Evolutionary conservation across 2,113 vertebrate genomes (phyloP).

Genomic region (Lipophrys pholis): DNA sequence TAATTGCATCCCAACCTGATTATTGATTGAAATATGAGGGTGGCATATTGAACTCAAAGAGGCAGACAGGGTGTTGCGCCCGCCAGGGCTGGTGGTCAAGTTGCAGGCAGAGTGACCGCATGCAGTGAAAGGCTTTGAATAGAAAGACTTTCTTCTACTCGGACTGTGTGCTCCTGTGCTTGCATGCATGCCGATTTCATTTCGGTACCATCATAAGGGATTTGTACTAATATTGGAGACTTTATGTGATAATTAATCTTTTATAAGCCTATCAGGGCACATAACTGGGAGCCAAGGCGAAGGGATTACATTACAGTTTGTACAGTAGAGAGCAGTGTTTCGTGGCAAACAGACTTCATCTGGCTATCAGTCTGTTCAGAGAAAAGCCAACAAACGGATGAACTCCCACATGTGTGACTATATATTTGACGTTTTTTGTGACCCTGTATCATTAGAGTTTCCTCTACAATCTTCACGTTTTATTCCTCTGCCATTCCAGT

Average conservation of each 20-base stretch:
- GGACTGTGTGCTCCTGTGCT: not conserved
- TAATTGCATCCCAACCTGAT: constrained; percentile 71
- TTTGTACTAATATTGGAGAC: constrained; percentile 48
- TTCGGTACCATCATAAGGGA: constrained; percentile 3
- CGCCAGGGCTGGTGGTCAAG: constrained; percentile 19
- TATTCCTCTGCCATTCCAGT: constrained; percentile 28
- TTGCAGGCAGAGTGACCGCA: constrained; percentile 1
- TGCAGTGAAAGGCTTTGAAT: no score
- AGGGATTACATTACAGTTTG: constrained; percentile 60
- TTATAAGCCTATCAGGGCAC: constrained; percentile 65
- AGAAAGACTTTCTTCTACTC: no score
- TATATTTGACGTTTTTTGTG: constrained; percentile 31
- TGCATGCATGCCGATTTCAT: constrained; percentile 2
- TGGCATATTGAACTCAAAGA: constrained; percentile 37
- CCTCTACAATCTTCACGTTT: constrained; percentile 32
- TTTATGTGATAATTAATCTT: constrained; percentile 68
- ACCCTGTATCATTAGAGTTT: constrained; percentile 29
- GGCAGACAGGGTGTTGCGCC: constrained; percentile 3
- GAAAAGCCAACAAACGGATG: constrained; percentile 14
- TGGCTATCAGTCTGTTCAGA: constrained; percentile 47
- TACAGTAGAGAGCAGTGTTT: constrained; percentile 58
- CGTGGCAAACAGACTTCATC: constrained; percentile 68
- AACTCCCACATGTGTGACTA: not conserved
- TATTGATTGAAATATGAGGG: constrained; percentile 76
- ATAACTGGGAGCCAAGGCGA: constrained; percentile 50